Conservation (phyloP, 1,140 invertebrate genomes). For the Nylanderia fulva region DNA sequence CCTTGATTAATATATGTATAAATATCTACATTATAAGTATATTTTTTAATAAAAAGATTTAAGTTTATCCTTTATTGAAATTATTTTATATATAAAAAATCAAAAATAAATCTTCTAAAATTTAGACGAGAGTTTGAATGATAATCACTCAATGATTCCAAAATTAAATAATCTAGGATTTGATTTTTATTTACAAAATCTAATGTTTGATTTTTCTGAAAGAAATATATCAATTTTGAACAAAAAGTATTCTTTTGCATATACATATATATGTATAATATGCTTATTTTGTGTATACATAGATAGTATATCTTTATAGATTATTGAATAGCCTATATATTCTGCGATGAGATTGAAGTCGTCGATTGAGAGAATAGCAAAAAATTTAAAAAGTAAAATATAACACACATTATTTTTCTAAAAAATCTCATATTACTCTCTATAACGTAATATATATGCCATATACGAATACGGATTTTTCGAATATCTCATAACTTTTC, state of each 20-base stretch:
- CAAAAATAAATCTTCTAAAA: not conserved
- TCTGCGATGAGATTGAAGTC: not conserved
- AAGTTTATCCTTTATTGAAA: slow-evolving; percentile 5
- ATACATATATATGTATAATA: not conserved
- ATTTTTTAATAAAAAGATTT: slow-evolving; percentile 25
- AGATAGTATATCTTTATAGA: not conserved
- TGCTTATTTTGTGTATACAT: too few relatives aligned
- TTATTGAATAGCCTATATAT: not conserved
- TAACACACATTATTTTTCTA: not conserved
- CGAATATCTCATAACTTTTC: slow-evolving; percentile 11
- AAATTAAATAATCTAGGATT: not conserved
- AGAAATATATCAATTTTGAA: not conserved
- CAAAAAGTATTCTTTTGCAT: not conserved
- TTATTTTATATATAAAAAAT: not conserved
- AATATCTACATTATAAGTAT: not conserved
- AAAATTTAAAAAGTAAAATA: not conserved
- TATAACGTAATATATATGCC: not conserved
- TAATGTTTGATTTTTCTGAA: not conserved
- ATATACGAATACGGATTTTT: not conserved
- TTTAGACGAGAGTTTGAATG: not conserved
- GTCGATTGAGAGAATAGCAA: not conserved
- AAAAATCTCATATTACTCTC: not conserved
- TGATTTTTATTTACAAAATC: not conserved
- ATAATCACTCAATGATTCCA: not conserved
- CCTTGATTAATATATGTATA: not conserved